Evolutionary conservation across 2,797 vertebrate species (phyloP), one percentile per base, ranked within the genome.

Genomic region (Labeo calbasu): DNA sequence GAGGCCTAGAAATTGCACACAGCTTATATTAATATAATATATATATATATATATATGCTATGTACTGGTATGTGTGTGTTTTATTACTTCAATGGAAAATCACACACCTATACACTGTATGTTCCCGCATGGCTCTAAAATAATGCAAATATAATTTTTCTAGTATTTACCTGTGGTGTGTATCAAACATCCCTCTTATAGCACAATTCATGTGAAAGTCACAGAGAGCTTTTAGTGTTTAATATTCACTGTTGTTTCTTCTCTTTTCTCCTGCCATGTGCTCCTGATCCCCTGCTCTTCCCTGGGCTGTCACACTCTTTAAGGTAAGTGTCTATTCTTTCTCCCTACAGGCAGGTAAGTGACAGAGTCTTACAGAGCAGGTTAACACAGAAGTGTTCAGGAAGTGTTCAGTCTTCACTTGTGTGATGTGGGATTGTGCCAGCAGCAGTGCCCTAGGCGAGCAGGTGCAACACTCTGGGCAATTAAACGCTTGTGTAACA

Each of bases 391-490:
- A 68, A 73, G 65, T 79, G 72, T 83, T 77, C 32, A 57, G 51
- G 79, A 81, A 71, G 53, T 61, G 78, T 80, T 86, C 82, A 88
- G 86, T 84, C 87, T 90, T 87, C 86, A 79, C 88, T 87, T 91
- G 83, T 90, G 84, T 92, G 90, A 90, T 86, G 88, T 89, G 79
- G 84, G 79, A 89, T 88, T 89, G 85, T 89, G 92, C 92, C 92
- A 90, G 81, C 81, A 92, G 91, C 90, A 81, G 89, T 90, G 91
- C 91, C 91, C 88, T 80, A 86, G 91, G 92, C 90, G 88, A 93
- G 91, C 88, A 87, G 89, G 88, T 88, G 83, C 89, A 89, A 87
- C 89, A 92, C 84, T 90, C 86, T 85, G 89, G 90, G 89, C 90
- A 91, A 91, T 91, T 88, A 91, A 91, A 91, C 88, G 89, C 90